A percentile compares a stretch with the other conserved stretches of the same genome.
Conservation (phyloP, 2,113 vertebrate genomes). For the Otocyon megalotis region DNA sequence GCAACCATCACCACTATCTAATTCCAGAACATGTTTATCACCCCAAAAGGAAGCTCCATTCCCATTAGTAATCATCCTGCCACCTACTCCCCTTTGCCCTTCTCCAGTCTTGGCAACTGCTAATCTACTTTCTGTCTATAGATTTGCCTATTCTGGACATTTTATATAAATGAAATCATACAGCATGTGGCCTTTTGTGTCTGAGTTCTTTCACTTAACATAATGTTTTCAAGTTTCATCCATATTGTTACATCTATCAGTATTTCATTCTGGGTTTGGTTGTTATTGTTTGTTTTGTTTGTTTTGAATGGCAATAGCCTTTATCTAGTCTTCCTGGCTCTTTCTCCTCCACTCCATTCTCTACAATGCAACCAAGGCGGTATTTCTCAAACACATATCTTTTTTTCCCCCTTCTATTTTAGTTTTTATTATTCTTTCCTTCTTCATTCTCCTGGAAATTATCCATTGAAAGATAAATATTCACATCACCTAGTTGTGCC, state of each 20-base stretch:
- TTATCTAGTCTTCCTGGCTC: neutral
- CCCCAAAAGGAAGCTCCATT: neutral
- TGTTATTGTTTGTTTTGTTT: neutral
- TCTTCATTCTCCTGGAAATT: slow-evolving; percentile 57
- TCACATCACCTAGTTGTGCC: neutral
- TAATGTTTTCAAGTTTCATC: neutral
- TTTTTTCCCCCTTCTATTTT: neutral
- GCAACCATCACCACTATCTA: neutral
- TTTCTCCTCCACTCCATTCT: neutral
- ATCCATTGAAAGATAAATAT: slow-evolving; percentile 29
- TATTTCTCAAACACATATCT: neutral
- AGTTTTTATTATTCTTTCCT: neutral
- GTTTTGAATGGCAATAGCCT: neutral
- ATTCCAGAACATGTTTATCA: neutral
- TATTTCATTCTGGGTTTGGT: neutral
- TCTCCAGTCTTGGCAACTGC: neutral
- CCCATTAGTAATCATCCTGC: neutral
- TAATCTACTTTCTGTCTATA: neutral
- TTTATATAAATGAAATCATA: neutral
- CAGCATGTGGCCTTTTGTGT: neutral
- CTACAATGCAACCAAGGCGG: neutral
- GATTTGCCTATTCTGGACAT: neutral
- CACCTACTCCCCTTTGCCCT: neutral
- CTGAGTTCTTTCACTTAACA: neutral
- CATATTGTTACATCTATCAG: neutral